Evolutionary conservation across 2,113 vertebrate species (phyloP), one percentile per base, ranked within the genome.

Genomic region (Phalacrocorax aristotelis): DNA sequence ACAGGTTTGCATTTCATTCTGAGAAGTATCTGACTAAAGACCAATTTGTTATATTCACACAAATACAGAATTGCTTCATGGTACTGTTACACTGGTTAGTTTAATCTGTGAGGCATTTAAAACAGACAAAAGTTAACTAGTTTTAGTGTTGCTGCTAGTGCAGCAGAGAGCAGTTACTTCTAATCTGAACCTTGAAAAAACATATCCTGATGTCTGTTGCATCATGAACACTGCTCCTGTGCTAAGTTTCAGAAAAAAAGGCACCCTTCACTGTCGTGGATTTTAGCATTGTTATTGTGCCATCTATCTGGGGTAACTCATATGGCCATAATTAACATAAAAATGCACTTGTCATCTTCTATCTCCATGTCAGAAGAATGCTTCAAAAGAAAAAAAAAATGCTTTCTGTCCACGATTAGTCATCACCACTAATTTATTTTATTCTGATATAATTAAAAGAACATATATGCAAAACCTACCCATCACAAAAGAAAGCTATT

Each of bases 381-480:
- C 13, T 86, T 96, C 87, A 85, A 80, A 96, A 86, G n/a, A 15
- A 51, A 84, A 83, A 83, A 46, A 51, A 66, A 87, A 49, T 4
- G 8, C 32, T 89, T 92, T 83, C 15, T 87, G 66, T 75, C 69
- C 54, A 54, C 71, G 70, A 83, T 95, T 87, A 96, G 71, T 95
- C 90, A 80, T 94, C 89, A 48, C 2, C 19, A 52, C 26, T 81
- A 42, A 89, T 89, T 96, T 79, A 93, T 95, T 95, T 97, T 80
- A 54, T 88, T 91, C 55, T 64, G 27, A 74, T 77, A 89, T 60
- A 85, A 92, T 94, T 76, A 93, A 88, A 66, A 93, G 68, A 91
- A 97, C 94, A 96, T 94, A 80, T 48, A 72, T 94, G 61, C 66
- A 72, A 95, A 94, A 93, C 77, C 64, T 96, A 49, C 23, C 32